A percentile compares a stretch with the other conserved stretches of the same genome.
These are phyloP conservation scores for Psettodes erumei DNA, from an alignment of 2,113 vertebrate genomes.

Conservation along the genomic window DNA sequence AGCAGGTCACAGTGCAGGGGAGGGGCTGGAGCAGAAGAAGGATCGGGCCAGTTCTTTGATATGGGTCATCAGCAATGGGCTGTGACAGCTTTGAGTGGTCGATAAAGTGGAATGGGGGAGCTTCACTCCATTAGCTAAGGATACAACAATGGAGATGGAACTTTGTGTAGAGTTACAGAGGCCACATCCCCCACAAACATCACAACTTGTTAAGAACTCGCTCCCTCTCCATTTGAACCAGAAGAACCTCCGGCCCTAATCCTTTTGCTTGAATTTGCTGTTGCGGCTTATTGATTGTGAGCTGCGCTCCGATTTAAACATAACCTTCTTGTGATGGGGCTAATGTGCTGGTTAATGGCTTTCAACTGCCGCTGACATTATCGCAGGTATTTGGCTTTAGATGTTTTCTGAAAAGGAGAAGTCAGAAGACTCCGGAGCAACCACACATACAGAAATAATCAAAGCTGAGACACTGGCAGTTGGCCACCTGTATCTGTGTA, in stretches of 20 bases:
- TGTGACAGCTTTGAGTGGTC: constrained; percentile 69
- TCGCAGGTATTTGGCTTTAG: constrained; percentile 4
- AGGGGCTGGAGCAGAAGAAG: constrained; percentile 18
- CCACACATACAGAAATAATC: constrained; percentile 26
- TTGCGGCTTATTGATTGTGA: constrained; percentile 43
- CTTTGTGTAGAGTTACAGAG: constrained; percentile 2
- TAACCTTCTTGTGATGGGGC: constrained; percentile 40
- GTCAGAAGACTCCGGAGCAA: constrained; percentile 7
- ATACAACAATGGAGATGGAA: constrained; percentile 12
- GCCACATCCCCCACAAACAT: constrained; percentile 40
- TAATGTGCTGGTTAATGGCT: constrained; percentile 30
- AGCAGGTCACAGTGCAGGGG: constrained; percentile 58
- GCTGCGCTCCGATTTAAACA: constrained; percentile 26
- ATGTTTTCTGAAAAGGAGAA: constrained; percentile 10
- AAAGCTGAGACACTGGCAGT: not conserved
- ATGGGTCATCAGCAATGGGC: constrained; percentile 66
- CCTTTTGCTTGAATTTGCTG: constrained; percentile 19
- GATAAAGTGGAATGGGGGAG: constrained; percentile 51
- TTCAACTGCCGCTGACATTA: constrained; percentile 21
- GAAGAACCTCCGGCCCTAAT: constrained; percentile 23
- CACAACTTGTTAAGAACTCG: constrained; percentile 47
- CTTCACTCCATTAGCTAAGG: constrained; percentile 71
- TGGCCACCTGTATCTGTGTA: constrained; percentile 50
- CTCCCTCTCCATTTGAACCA: constrained; percentile 50
- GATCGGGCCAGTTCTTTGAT: constrained; percentile 45